These are phyloP conservation scores for Homarus gammarus DNA, from an alignment of 2,888 invertebrate species.

Conservation along the genomic window DNA sequence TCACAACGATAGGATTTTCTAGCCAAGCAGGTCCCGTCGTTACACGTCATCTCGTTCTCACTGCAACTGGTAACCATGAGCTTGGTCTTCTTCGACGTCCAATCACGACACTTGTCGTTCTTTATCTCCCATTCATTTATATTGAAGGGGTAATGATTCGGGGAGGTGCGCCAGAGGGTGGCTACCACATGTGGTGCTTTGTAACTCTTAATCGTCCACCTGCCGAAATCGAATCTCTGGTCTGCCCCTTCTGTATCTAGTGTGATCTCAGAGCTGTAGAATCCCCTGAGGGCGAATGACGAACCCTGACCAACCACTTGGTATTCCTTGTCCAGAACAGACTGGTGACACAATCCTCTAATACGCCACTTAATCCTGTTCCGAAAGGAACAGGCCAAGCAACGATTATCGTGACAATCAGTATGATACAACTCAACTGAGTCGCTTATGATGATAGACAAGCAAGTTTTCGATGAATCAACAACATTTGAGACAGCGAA, in stretches of 20 bases:
- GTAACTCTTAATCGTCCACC: conserved; percentile 14
- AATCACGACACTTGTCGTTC: conserved; percentile 33
- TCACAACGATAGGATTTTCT: conserved; percentile 13
- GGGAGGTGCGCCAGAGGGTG: not conserved
- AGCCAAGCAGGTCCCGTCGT: conserved; percentile 16
- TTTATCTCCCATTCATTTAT: conserved; percentile 15
- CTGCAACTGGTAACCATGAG: conserved; percentile 36
- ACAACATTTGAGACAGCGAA: conserved; percentile 5
- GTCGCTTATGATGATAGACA: not conserved
- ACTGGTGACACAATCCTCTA: conserved; percentile 8
- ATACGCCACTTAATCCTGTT: not conserved
- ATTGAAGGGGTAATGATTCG: conserved; percentile 18
- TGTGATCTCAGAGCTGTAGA: conserved; percentile 18
- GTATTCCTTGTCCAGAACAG: conserved; percentile 31
- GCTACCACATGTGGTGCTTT: not conserved
- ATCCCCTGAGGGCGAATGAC: conserved; percentile 13
- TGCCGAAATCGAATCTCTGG: not conserved
- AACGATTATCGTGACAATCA: conserved; percentile 18
- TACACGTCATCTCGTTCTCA: conserved; percentile 21
- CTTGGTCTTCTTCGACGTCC: no score
- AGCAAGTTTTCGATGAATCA: no score
- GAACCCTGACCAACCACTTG: not conserved
- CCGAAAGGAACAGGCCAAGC: conserved; percentile 15
- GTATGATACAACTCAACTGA: conserved; percentile 7
- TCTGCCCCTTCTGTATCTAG: not conserved